Conservation (phyloP, 1,140 invertebrate genomes). For the Paracyclopina nana region DNA sequence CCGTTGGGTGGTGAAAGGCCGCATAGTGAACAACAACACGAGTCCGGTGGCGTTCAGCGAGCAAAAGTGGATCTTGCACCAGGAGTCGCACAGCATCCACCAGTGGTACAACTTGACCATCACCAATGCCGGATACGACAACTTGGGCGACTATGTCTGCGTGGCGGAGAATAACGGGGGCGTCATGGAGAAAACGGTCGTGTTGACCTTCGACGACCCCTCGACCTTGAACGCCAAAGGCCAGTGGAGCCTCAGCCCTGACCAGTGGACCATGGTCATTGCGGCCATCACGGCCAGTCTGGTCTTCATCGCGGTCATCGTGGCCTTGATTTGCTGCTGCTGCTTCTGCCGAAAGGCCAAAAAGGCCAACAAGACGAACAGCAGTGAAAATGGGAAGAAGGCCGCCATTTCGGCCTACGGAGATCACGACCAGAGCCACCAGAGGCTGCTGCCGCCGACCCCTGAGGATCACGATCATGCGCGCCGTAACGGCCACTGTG, state of each 20-base stretch:
- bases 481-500: too few species aligned
- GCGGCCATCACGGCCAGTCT: constrained; percentile 38
- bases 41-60: constrained; percentile 11
- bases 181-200: constrained; percentile 41
- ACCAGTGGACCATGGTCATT: constrained; percentile 35
- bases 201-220: constrained; percentile 30
- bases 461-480: too few species aligned
- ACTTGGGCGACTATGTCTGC: constrained; percentile 65
- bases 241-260: constrained; percentile 40
- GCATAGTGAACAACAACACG: constrained; percentile 33
- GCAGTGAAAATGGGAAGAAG: not conserved
- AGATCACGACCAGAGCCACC: constrained; percentile 31
- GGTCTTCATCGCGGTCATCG: constrained; percentile 20
- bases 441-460: too few species aligned
- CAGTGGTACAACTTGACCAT: constrained; percentile 57
- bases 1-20: constrained; percentile 58
- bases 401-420: too few species aligned
- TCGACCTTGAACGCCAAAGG: constrained; percentile 31
- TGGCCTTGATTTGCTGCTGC: constrained; percentile 22
- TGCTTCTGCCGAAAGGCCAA: constrained; percentile 18
- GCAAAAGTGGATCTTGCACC: constrained; percentile 1
- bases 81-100: constrained; percentile 25
- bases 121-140: constrained; percentile 40
- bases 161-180: constrained; percentile 51
- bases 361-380: not conserved